phyloP scores from a whole-genome alignment of 2,797 vertebrate species.

The Phataginus tetradactyla region DNA sequence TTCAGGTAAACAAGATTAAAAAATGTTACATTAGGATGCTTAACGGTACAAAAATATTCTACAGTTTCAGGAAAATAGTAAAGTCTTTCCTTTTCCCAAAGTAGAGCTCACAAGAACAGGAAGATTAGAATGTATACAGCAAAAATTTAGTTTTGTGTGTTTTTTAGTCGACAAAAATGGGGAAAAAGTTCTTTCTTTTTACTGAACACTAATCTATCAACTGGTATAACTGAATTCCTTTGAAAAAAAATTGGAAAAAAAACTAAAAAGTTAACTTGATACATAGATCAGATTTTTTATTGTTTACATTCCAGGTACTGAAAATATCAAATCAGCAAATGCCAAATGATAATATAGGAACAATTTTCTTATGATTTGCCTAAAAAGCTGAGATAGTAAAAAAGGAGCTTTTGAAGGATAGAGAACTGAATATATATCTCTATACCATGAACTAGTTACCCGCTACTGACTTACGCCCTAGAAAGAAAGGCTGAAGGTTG shows the following conservation, averaged over 20 bases:
- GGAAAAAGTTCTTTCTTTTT: not conserved
- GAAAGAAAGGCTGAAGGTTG: not conserved
- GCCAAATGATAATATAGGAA: not conserved
- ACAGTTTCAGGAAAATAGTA: not conserved
- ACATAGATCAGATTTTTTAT: not conserved
- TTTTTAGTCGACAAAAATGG: conserved; percentile 2
- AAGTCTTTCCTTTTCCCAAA: conserved; percentile 34
- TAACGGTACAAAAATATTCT: conserved; percentile 4
- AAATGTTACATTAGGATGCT: not conserved
- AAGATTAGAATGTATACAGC: not conserved
- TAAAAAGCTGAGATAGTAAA: not conserved
- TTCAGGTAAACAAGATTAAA: conserved; percentile 67
- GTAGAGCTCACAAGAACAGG: not conserved
- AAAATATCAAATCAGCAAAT: conserved; percentile 27
- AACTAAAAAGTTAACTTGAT: not conserved
- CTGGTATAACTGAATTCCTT: not conserved
- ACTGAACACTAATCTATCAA: not conserved
- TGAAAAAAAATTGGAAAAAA: not conserved
- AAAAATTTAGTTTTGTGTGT: not conserved
- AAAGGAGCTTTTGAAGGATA: not conserved
- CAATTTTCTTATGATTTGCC: not conserved
- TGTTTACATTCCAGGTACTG: not conserved
- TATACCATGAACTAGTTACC: not conserved
- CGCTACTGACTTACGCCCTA: not conserved
- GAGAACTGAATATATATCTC: conserved; percentile 12